These are phyloP conservation scores for Hydrolagus colliei DNA, from an alignment of 2,797 vertebrate species.

Conservation along the genomic window DNA sequence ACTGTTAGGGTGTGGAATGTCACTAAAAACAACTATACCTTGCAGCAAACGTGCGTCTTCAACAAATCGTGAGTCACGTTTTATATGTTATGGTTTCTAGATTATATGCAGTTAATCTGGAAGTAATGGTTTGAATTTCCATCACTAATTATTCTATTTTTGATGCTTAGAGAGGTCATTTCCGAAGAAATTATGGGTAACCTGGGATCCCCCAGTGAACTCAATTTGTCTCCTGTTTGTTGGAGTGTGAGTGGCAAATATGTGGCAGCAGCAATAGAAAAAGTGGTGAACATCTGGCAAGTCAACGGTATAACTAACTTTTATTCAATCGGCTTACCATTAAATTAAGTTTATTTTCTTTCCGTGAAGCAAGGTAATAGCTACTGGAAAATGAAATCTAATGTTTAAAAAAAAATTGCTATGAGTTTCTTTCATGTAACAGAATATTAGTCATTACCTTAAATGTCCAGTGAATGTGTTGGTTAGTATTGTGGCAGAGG, in stretches of 20 bases:
- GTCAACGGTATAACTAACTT: conserved; percentile 71
- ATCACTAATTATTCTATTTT: background rate
- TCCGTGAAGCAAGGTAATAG: background rate
- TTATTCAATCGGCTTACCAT: background rate
- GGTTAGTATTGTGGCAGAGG: background rate
- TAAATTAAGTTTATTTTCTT: background rate
- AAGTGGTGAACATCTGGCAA: conserved; percentile 96
- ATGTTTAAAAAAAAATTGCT: background rate
- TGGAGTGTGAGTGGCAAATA: conserved; percentile 92
- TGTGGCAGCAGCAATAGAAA: conserved; percentile 84
- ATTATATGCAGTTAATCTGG: background rate
- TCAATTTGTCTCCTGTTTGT: conserved; percentile 73
- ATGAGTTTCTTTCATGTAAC: background rate
- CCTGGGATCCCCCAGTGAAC: conserved; percentile 79
- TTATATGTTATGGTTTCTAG: background rate
- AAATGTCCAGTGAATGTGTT: background rate
- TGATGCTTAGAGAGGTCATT: conserved; percentile 66
- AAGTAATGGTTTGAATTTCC: background rate
- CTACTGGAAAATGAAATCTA: background rate
- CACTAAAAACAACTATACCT: conserved; percentile 84
- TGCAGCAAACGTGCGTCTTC: conserved; percentile 92
- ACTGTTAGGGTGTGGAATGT: conserved; percentile 92
- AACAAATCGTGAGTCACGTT: conserved; percentile 65
- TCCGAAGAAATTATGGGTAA: conserved; percentile 62
- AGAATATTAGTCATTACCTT: no score